A percentile compares a stretch with the other conserved stretches of the same genome.
Conservation (phyloP, 2,888 invertebrate genomes). For the Therioaphis trifolii region DNA sequence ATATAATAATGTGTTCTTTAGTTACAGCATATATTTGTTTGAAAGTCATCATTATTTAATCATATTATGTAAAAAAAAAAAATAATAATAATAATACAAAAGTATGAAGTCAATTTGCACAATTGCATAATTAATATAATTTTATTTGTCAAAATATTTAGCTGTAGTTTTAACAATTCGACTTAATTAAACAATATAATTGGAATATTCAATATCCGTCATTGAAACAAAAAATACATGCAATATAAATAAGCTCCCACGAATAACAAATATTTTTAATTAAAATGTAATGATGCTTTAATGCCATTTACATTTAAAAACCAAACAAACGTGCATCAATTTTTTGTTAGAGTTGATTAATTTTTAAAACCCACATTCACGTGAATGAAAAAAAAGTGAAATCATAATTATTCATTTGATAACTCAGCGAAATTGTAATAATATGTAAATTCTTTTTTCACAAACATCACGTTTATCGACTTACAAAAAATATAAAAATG, state of each 20-base stretch:
- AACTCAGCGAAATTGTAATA: neutral
- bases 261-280: constrained; percentile 20
- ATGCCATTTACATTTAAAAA: constrained; percentile 2
- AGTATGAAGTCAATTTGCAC: neutral
- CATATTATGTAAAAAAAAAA: neutral
- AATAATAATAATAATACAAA: too few relatives aligned
- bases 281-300: neutral
- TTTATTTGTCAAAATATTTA: neutral
- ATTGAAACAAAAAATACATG: neutral
- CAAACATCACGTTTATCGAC: neutral
- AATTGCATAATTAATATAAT: neutral
- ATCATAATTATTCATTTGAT: neutral
- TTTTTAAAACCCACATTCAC: constrained; percentile 17
- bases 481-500: neutral
- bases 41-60: too few relatives aligned
- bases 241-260: neutral
- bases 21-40: too few relatives aligned
- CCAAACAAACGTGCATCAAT: neutral
- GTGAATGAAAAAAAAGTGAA: neutral
- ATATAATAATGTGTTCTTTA: too few relatives aligned
- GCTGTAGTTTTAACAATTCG: neutral
- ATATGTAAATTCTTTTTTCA: neutral
- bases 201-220: neutral
- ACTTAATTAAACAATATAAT: neutral
- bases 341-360: constrained; percentile 21